Percentiles rank a stretch among this genome's conserved stretches.
Evolutionary conservation across 2,113 vertebrate genomes (phyloP).

Genomic region (Arizona elegans): DNA sequence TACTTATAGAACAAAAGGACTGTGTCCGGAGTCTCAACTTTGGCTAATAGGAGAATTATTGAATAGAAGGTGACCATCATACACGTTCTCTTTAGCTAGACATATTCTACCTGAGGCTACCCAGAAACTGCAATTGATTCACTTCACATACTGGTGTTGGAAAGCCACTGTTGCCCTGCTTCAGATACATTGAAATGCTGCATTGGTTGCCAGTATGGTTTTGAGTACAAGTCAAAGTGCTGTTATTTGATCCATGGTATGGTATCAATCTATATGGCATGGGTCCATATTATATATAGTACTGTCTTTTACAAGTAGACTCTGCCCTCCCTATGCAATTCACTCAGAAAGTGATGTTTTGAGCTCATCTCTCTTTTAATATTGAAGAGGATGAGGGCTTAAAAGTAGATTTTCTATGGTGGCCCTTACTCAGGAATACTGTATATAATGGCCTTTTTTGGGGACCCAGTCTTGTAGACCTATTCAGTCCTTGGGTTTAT

Average conservation of each 20-base stretch:
- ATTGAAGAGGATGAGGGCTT: not conserved
- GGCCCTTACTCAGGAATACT: not conserved
- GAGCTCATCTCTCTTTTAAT: not conserved
- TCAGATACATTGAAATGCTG: not conserved
- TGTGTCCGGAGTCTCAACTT: not conserved
- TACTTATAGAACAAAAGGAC: not conserved
- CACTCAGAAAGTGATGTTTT: not conserved
- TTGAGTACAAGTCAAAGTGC: not conserved
- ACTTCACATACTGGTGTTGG: not conserved
- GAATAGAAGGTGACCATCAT: not conserved
- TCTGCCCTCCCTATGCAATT: not conserved
- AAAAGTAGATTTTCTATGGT: not conserved
- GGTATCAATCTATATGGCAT: not conserved
- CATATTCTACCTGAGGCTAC: not conserved
- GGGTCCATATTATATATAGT: not conserved
- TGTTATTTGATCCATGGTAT: not conserved
- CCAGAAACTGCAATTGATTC: not conserved
- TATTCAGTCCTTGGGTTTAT: not conserved
- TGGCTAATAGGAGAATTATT: not conserved
- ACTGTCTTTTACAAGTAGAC: not conserved
- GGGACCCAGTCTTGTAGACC: not conserved
- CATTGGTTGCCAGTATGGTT: not conserved
- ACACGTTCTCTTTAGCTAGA: not conserved
- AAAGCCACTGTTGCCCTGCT: not conserved
- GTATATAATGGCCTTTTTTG: not conserved